Percentiles rank a stretch among this genome's conserved stretches.
phyloP scores from a whole-genome alignment of 2,113 vertebrate genomes.

The Nibea albiflora region DNA sequence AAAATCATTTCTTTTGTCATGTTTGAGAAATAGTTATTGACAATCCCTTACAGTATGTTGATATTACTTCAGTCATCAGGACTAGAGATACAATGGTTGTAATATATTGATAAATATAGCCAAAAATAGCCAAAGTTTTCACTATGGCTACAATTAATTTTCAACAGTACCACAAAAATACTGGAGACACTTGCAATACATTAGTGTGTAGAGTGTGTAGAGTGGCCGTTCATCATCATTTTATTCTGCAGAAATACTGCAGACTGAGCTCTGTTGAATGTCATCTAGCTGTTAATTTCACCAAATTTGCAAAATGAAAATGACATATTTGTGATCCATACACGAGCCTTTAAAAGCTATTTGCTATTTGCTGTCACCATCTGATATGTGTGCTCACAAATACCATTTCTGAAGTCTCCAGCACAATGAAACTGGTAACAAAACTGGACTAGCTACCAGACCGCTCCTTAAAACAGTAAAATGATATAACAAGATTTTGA shows the following conservation, averaged over 20 bases:
- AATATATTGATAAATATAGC: conserved; percentile 16
- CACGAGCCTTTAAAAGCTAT: background rate
- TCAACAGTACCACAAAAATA: conserved; percentile 2
- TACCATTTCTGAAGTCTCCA: background rate
- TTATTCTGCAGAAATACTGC: conserved; percentile 4
- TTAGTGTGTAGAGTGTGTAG: background rate
- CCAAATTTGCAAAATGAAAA: background rate
- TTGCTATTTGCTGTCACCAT: background rate
- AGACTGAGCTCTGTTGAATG: background rate
- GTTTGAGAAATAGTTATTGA: conserved; percentile 1
- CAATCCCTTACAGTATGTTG: background rate
- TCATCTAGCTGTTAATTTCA: background rate
- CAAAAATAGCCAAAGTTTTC: background rate
- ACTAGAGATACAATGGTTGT: background rate
- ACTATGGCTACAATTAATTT: conserved; percentile 14
- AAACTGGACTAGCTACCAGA: background rate
- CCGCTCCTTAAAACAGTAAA: background rate
- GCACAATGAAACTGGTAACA: background rate
- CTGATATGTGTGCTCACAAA: background rate
- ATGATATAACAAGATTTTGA: background rate
- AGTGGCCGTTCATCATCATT: background rate
- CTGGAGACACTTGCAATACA: background rate
- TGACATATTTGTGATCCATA: background rate
- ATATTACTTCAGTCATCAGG: conserved; percentile 21
- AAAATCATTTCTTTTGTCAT: conserved; percentile 1